A percentile compares a stretch with the other conserved stretches of the same genome.
Conservation (phyloP, 2,888 invertebrate species). For the Physocephala rufipes region DNA sequence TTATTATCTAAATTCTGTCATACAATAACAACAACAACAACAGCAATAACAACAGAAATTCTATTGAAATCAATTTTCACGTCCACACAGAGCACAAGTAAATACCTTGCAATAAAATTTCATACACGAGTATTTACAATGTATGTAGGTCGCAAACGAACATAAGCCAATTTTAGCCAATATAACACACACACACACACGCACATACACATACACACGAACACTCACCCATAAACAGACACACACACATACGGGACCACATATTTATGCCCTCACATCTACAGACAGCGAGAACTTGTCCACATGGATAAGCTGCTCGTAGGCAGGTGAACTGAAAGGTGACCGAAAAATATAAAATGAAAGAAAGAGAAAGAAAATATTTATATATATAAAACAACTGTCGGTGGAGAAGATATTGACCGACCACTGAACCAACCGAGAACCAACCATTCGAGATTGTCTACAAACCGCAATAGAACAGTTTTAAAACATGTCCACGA, state of each 20-base stretch:
- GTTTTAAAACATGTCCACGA: slow-evolving; percentile 7
- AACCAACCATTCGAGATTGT: not conserved
- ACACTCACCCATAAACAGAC: not conserved
- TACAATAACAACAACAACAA: slow-evolving; percentile 12
- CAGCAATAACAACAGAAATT: not conserved
- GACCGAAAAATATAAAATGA: not conserved
- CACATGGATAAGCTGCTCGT: too few relatives aligned
- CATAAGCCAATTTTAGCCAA: not conserved
- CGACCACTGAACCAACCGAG: slow-evolving; percentile 8
- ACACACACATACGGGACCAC: not conserved
- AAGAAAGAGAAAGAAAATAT: not conserved
- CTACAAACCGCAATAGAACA: slow-evolving; percentile 23
- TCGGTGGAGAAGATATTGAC: not conserved
- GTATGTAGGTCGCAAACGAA: too few relatives aligned
- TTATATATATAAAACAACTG: not conserved
- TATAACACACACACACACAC: not conserved
- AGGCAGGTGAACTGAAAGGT: too few relatives aligned
- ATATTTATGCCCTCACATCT: too few relatives aligned
- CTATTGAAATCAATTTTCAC: slow-evolving; percentile 28
- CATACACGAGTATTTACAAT: not conserved
- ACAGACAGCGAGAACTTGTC: not conserved
- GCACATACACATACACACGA: not conserved
- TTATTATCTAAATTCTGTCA: slow-evolving; percentile 16
- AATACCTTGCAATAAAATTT: not conserved
- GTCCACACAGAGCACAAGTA: not conserved